A percentile compares a stretch with the other conserved stretches of the same genome.
These are phyloP conservation scores for Molossus alvarezi DNA, from an alignment of 2,797 vertebrate genomes.

Conservation along the genomic window DNA sequence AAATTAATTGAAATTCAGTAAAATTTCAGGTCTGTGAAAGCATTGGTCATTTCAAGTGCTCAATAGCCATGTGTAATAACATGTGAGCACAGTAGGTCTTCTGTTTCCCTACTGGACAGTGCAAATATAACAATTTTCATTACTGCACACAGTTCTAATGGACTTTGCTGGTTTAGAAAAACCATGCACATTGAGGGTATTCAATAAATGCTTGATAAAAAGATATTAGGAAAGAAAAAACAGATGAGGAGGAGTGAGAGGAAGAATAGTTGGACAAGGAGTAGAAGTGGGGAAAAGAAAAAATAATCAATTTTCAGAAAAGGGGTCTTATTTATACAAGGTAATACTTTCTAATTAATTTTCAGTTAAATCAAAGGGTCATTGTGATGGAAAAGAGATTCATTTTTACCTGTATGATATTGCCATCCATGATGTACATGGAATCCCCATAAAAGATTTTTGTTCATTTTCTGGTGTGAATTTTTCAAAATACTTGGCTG, in stretches of 20 bases:
- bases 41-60: background rate
- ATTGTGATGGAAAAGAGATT: background rate
- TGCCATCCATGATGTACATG: constrained; percentile 93
- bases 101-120: background rate
- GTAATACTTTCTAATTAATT: background rate
- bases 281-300: background rate
- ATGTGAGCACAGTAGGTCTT: background rate
- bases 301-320: background rate
- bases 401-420: constrained; percentile 91
- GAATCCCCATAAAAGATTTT: constrained; percentile 93
- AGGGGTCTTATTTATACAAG: background rate
- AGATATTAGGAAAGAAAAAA: background rate
- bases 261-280: background rate
- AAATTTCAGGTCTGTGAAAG: background rate
- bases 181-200: background rate
- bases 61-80: background rate
- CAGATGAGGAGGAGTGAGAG: background rate
- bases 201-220: background rate
- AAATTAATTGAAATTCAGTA: background rate
- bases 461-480: constrained; percentile 89
- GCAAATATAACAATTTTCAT: background rate
- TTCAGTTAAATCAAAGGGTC: background rate
- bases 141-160: background rate
- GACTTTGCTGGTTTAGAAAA: background rate
- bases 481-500: constrained; percentile 89